Evolutionary conservation across 2,797 vertebrate species (phyloP), one percentile per base, ranked within the genome.

Genomic region (Anas acuta): DNA sequence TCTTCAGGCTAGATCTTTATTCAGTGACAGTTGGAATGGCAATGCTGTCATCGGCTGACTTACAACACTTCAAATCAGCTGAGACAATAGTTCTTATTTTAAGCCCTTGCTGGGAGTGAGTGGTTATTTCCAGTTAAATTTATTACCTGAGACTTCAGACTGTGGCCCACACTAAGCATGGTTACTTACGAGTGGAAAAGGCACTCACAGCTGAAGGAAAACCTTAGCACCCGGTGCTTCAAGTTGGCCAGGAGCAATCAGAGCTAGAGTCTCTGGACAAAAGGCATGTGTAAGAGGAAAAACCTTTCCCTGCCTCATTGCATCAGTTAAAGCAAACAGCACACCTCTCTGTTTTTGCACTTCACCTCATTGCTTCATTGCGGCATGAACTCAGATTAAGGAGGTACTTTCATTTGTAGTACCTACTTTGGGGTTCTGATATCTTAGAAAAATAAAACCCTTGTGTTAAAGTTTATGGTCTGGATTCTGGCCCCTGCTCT

Each of bases 11-110:
- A 75, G 30, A 60, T 18, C n/a, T 73, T 94, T 47, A 49, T 39
- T 23, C 21, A 60, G 0, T 9, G 0, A 0, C 67, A 7, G 12
- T 0, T 74, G 35, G 30, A 90, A 62, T 4, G 69, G 13, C 28
- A 79, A 22, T 32, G 17, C 26, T 53, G 15, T 21, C 18, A 9
- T 66, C 33, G 85, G 22, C 18, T 0, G 0, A 35, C 16, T 69
- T 35, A 47, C 4, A 47, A 49, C 5, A 5, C 43, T 93, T 73
- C 33, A 39, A 21, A 4, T 1, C 25, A 20, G 3, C 22, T 78
- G 58, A 88, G 71, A 17, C 17, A 62, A 9, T 8, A 5, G 15
- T 17, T 56, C n/a, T 82, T 82, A 28, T 35, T 77, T 75, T 82
- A 85, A 66, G 22, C 6, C 22, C 32, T 66, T 84, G n/a, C 23